A percentile compares a stretch with the other conserved stretches of the same genome.
Evolutionary conservation across 1,140 invertebrate species (phyloP).

Genomic region (Cotesia typhae): DNA sequence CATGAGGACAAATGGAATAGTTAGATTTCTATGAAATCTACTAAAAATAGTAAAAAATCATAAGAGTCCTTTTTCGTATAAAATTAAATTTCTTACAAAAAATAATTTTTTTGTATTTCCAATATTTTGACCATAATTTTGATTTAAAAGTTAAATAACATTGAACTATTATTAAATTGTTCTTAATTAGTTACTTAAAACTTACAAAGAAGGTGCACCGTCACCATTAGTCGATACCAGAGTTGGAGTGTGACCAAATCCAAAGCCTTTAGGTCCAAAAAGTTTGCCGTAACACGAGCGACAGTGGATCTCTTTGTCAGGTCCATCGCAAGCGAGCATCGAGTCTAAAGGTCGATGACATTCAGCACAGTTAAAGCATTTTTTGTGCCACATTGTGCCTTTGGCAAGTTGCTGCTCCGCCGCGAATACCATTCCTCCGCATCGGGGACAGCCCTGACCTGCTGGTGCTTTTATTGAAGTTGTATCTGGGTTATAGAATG

Average conservation of each 20-base stretch:
- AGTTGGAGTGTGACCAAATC: slow-evolving; percentile 86
- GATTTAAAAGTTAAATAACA: too few relatives aligned
- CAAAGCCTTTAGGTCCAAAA: slow-evolving; percentile 91
- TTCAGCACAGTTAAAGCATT: slow-evolving; percentile 90
- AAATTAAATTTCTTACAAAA: too few relatives aligned
- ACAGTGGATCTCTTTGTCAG: slow-evolving; percentile 89
- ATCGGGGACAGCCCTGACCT: slow-evolving; percentile 89
- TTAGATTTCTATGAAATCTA: too few relatives aligned
- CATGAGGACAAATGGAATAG: too few relatives aligned
- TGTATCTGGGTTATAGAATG: slow-evolving; percentile 84
- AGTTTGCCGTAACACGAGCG: slow-evolving; percentile 88
- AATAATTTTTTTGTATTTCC: too few relatives aligned
- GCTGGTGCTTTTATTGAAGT: slow-evolving; percentile 87
- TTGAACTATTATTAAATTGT: neutral
- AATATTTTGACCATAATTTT: too few relatives aligned
- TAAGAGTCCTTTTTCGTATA: too few relatives aligned
- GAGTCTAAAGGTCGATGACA: slow-evolving; percentile 96
- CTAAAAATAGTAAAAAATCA: too few relatives aligned
- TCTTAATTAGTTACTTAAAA: slow-evolving; percentile 7
- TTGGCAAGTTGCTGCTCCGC: slow-evolving; percentile 94
- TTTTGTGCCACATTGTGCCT: slow-evolving; percentile 95
- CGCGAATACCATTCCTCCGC: slow-evolving; percentile 91
- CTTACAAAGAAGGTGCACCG: slow-evolving; percentile 76
- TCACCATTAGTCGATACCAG: slow-evolving; percentile 80
- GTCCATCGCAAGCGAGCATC: slow-evolving; percentile 87